A percentile compares a stretch with the other conserved stretches of the same genome.
These are phyloP conservation scores for Cryptoprocta ferox DNA, from an alignment of 2,797 vertebrate genomes.

Conservation along the genomic window DNA sequence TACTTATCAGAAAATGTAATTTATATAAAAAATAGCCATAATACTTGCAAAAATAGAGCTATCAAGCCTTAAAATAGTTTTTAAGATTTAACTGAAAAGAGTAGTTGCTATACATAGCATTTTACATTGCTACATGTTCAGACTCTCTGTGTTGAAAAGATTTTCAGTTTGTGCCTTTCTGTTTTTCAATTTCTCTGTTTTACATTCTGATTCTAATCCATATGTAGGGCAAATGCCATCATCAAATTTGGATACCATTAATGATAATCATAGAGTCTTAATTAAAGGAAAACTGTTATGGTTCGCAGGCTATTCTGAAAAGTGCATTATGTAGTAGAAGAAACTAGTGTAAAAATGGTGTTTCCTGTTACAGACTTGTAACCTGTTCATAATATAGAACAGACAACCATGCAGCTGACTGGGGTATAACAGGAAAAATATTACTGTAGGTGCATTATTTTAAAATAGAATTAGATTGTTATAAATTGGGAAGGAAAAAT, in stretches of 20 bases:
- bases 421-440: conserved; percentile 56
- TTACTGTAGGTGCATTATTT: conserved; percentile 54
- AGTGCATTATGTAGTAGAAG: neutral
- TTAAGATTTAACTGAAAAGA: conserved; percentile 26
- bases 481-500: conserved; percentile 60
- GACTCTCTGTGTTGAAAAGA: neutral
- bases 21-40: neutral
- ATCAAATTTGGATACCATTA: conserved; percentile 26
- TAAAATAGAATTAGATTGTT: conserved; percentile 63
- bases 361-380: conserved; percentile 48
- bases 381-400: conserved; percentile 22
- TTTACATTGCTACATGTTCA: neutral
- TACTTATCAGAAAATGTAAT: neutral
- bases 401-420: neutral
- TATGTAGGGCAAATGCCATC: neutral
- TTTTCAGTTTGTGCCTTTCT: neutral
- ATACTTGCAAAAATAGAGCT: neutral
- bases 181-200: conserved; percentile 34
- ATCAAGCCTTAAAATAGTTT: neutral
- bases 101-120: neutral
- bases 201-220: neutral
- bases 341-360: conserved; percentile 23
- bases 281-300: neutral
- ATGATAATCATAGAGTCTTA: conserved; percentile 8
- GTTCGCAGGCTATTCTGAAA: neutral